Evolutionary conservation across 2,888 invertebrate genomes (phyloP), one percentile per base, ranked within the genome.

Genomic region (Prosopocoilus inquinatus): DNA sequence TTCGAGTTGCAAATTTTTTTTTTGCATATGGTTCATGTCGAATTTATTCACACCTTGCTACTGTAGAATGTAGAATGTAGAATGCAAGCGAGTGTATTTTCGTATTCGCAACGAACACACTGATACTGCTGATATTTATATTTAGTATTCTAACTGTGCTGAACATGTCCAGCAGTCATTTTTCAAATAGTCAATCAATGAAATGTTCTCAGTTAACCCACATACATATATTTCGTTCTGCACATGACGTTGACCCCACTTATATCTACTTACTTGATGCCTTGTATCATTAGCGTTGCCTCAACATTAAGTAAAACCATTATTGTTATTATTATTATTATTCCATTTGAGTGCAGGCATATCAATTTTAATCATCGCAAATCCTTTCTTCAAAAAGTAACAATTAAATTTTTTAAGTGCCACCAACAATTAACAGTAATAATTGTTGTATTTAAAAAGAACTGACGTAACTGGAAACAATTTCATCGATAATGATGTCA

Each of bases 51-150:
- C 44, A 20, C 44, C 15, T 11, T 58, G 57, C 56, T 59, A 38
- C 52, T 50, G 28, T 50, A 61, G 58, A 64, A 64, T 80, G 65
- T 85, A 85, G 12, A 16, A 84, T 84, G 67, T 85, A 85, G n/a
- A 64, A 64, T 80, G 65, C 85, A 85, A 11, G 84, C 44, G 12
- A 16, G 84, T 84, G 67, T 85, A 85, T 73, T 86, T 86, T 46
- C 84, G 85, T 39, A 85, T 85, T 58, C 85, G 75, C 59, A 83
- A 67, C 53, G 61, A 60, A 51, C 57, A 62, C 52, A 52, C 56
- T 53, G 39, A 49, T 59, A 65, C 59, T 28, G 55, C 53, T 58
- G 57, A 60, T 61, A 62, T 61, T 60, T 64, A 64, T 60, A 60
- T 64, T 65, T 66, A 64, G 64, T 66, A 66, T 66, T 66, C 64